Evolutionary conservation across 2,888 invertebrate genomes (phyloP).

Genomic region (Syrphus vitripennis): DNA sequence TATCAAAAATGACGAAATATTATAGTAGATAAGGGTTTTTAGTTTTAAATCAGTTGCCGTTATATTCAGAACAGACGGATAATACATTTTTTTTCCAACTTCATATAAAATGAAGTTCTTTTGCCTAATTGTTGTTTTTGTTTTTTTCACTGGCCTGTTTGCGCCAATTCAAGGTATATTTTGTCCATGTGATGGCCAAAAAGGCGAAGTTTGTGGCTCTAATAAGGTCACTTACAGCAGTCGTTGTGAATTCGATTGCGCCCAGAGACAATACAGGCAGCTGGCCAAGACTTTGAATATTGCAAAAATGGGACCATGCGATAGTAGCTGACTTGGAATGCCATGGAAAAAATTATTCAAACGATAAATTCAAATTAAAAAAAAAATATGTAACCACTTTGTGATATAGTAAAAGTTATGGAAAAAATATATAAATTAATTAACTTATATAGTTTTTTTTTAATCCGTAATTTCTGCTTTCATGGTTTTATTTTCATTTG

Average conservation of each 20-base stretch:
- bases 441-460: too few relatives aligned
- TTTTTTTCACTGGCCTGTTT: slow-evolving; percentile 66
- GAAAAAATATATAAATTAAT: too few relatives aligned
- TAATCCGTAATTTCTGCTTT: too few relatives aligned
- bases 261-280: slow-evolving; percentile 79
- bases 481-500: not conserved
- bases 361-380: too few relatives aligned
- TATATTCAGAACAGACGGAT: slow-evolving; percentile 16
- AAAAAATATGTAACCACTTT: too few relatives aligned
- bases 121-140: slow-evolving; percentile 69
- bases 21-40: not conserved
- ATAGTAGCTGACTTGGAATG: slow-evolving; percentile 31
- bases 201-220: slow-evolving; percentile 94
- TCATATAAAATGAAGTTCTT: slow-evolving; percentile 75
- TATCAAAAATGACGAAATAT: not conserved
- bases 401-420: too few relatives aligned
- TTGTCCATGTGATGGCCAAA: slow-evolving; percentile 89
- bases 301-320: slow-evolving; percentile 74
- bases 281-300: slow-evolving; percentile 75
- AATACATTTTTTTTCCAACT: too few relatives aligned
- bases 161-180: slow-evolving; percentile 77
- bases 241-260: slow-evolving; percentile 97
- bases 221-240: slow-evolving; percentile 96
- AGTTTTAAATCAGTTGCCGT: slow-evolving; percentile 47
- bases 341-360: slow-evolving; percentile 27